phyloP scores from a whole-genome alignment of 2,888 invertebrate species.

The Clepsis dumicolana region DNA sequence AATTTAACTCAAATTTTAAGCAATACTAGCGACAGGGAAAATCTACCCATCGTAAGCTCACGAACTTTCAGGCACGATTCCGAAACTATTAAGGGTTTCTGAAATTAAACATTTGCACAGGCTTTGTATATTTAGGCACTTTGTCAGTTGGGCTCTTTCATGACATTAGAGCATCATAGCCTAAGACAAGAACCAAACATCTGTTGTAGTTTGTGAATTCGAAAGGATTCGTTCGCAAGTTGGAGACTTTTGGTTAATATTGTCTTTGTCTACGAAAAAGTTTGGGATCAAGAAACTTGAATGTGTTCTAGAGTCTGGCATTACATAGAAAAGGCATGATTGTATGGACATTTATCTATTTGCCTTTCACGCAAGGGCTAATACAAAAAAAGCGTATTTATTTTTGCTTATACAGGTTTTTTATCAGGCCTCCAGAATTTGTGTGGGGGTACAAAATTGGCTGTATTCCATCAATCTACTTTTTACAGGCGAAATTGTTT shows the following conservation, averaged over 20 bases:
- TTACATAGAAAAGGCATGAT: not conserved
- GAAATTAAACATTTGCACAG: conserved; percentile 36
- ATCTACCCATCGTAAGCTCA: conserved; percentile 3
- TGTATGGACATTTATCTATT: not conserved
- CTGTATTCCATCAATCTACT: no score
- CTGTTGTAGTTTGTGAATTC: not conserved
- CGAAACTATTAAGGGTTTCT: conserved; percentile 35
- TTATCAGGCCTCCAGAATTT: no score
- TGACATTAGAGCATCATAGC: conserved; percentile 12
- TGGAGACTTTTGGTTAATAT: conserved; percentile 1
- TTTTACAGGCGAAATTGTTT: no score
- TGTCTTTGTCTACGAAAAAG: not conserved
- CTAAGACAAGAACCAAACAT: conserved; percentile 9
- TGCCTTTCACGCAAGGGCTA: no score
- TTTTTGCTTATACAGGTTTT: no score
- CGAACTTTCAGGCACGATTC: conserved; percentile 24
- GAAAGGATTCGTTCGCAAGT: not conserved
- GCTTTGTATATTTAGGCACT: conserved; percentile 39
- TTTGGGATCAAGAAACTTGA: not conserved
- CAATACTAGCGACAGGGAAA: not conserved
- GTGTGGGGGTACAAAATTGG: no score
- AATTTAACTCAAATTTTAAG: not conserved
- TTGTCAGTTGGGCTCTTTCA: conserved; percentile 26
- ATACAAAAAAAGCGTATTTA: no score
- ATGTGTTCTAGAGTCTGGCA: not conserved